Evolutionary conservation across 2,797 vertebrate species (phyloP).

Genomic region (Cheirogaleus major): DNA sequence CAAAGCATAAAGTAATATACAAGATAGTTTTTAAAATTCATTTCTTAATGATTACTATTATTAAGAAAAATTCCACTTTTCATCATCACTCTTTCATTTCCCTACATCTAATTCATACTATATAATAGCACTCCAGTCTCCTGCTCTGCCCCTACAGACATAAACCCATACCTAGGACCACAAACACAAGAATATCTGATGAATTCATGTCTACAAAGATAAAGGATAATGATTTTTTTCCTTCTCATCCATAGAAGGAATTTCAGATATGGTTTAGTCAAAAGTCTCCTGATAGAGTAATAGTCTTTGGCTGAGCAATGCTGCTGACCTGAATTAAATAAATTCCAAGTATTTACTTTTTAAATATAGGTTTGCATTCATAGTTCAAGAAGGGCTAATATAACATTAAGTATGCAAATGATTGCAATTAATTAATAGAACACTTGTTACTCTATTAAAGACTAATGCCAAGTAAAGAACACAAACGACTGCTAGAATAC

Average conservation of each 20-base stretch:
- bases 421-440: not conserved
- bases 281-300: not conserved
- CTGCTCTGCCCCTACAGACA: not conserved
- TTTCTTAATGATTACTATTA: slow-evolving; percentile 21
- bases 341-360: not conserved
- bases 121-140: not conserved
- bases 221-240: not conserved
- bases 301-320: not conserved
- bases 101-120: not conserved
- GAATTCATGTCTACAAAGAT: not conserved
- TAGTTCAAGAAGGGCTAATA: not conserved
- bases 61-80: not conserved
- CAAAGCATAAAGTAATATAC: not conserved
- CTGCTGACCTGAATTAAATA: not conserved
- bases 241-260: not conserved
- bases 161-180: not conserved
- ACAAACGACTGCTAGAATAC: not conserved
- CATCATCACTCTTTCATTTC: not conserved
- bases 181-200: not conserved
- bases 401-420: not conserved
- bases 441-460: not conserved
- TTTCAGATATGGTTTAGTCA: not conserved
- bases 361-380: not conserved
- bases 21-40: not conserved
- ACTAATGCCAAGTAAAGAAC: not conserved